Conservation (phyloP, 2,113 vertebrate species). For the Saimiri boliviensis region DNA sequence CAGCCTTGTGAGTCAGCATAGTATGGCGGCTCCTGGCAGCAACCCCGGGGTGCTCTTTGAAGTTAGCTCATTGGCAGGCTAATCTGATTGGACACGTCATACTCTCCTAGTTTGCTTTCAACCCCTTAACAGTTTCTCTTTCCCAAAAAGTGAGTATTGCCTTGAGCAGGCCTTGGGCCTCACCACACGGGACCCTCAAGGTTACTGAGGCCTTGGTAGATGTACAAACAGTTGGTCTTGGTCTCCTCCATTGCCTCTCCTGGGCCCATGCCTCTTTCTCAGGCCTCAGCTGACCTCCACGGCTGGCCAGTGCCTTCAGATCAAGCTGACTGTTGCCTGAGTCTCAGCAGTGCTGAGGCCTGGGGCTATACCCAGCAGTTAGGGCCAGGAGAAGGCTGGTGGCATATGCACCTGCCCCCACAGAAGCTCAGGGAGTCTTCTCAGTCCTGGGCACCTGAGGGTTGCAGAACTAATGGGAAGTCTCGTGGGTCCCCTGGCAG, state of each 20-base stretch:
- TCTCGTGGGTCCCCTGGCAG: neutral
- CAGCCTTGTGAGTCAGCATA: neutral
- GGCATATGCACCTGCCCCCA: neutral
- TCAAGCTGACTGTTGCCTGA: neutral
- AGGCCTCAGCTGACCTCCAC: neutral
- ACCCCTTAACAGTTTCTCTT: neutral
- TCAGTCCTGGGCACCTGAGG: no score
- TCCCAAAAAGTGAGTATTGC: neutral
- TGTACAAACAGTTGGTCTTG: neutral
- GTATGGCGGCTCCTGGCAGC: rapidly evolving
- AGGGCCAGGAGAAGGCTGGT: neutral
- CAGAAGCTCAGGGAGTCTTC: neutral
- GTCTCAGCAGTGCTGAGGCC: neutral
- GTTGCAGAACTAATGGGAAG: neutral
- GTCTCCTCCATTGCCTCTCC: no score
- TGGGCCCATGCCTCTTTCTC: neutral
- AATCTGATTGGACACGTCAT: neutral
- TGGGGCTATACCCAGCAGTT: no score
- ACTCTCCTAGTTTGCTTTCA: neutral
- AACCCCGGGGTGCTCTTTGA: neutral
- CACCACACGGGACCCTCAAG: no score
- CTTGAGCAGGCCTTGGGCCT: neutral
- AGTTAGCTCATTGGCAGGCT: no score
- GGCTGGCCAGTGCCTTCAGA: neutral
- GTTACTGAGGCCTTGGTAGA: neutral